Conservation (phyloP, 2,888 invertebrate species). For the Apodemia zela region DNA sequence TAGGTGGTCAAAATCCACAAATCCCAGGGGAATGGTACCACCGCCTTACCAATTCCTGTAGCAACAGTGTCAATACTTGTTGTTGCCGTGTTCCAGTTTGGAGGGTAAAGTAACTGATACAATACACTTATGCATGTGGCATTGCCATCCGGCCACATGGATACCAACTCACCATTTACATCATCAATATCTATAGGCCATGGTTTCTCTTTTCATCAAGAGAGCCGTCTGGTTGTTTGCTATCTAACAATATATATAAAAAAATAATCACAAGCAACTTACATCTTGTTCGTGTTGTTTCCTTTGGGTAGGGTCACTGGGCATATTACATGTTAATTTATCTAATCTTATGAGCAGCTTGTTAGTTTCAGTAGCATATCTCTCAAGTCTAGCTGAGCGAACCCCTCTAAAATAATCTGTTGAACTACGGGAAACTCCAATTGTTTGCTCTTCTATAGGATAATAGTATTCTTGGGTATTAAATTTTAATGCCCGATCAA, state of each 20-base stretch:
- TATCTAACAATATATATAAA: not conserved
- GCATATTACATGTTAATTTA: slow-evolving; percentile 91
- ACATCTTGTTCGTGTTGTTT: slow-evolving; percentile 87
- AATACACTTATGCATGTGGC: no score
- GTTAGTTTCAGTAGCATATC: slow-evolving; percentile 96
- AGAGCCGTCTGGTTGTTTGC: no score
- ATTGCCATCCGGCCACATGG: no score
- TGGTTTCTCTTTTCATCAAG: no score
- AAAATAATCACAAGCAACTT: slow-evolving; percentile 36
- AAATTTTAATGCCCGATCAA: slow-evolving; percentile 76
- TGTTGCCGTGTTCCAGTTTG: no score
- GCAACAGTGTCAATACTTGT: no score
- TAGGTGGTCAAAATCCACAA: no score
- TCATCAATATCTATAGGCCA: no score
- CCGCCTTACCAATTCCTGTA: no score
- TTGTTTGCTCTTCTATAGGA: slow-evolving; percentile 75
- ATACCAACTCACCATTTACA: no score
- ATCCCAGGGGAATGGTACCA: no score
- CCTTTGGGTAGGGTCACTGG: slow-evolving; percentile 85
- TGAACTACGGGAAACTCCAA: slow-evolving; percentile 84
- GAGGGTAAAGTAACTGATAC: no score
- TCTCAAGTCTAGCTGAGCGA: slow-evolving; percentile 84
- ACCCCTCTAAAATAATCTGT: slow-evolving; percentile 88
- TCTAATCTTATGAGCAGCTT: slow-evolving; percentile 96
- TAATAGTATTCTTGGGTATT: slow-evolving; percentile 58